These are phyloP conservation scores for Altica lythri DNA, from an alignment of 2,888 invertebrate genomes.

Conservation along the genomic window DNA sequence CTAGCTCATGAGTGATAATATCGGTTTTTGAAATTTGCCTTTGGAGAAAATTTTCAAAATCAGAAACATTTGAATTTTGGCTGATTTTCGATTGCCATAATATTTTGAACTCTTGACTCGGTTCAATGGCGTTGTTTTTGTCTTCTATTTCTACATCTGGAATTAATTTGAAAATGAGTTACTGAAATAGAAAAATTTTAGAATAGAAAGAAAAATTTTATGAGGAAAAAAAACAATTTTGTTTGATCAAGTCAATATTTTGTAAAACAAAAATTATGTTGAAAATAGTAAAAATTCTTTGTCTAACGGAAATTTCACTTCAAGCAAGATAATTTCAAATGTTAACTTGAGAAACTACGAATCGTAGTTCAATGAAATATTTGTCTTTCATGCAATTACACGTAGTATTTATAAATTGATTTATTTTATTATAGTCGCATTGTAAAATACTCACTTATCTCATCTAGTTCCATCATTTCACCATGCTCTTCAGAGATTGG, in stretches of 20 bases:
- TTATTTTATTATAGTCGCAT: conserved; percentile 1
- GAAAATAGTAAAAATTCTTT: neutral
- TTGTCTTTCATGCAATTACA: neutral
- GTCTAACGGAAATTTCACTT: neutral
- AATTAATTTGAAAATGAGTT: neutral
- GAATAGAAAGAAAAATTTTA: too few species aligned
- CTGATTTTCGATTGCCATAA: conserved; percentile 4
- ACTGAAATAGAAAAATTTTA: neutral
- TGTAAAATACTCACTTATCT: conserved; percentile 2
- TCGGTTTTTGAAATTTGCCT: conserved; percentile 2
- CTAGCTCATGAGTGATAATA: neutral
- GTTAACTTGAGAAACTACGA: neutral
- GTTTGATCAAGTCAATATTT: neutral
- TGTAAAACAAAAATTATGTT: conserved; percentile 4
- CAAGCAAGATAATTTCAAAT: neutral
- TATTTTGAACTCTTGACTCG: conserved; percentile 6
- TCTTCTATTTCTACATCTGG: conserved; percentile 4
- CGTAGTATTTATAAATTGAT: neutral
- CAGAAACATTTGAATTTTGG: conserved; percentile 6
- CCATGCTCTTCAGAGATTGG: neutral
- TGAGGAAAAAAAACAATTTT: conserved; percentile 5
- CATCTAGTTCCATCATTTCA: conserved; percentile 5
- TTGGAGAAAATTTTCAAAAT: conserved; percentile 3
- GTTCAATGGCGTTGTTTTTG: neutral
- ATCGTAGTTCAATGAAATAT: neutral